Evolutionary conservation across 2,888 invertebrate species (phyloP).

Genomic region (Dasysyrphus tricinctus): DNA sequence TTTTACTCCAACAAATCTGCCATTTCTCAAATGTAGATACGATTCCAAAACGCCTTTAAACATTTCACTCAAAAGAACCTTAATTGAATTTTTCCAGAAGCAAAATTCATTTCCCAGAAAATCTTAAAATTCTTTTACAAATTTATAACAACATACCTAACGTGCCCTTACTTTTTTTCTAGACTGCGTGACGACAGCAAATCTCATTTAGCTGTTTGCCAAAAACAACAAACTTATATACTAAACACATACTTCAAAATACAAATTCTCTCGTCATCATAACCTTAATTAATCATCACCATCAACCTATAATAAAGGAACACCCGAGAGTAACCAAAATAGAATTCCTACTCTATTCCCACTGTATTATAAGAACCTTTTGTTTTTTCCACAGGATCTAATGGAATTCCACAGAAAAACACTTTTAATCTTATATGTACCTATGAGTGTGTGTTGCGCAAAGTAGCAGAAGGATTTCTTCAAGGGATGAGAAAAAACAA

Average conservation of each 20-base stretch:
- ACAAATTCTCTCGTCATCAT: slow-evolving; percentile 11
- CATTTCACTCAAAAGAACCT: background rate
- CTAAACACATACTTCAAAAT: background rate
- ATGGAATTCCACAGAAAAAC: slow-evolving; percentile 30
- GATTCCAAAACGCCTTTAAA: too few relatives aligned
- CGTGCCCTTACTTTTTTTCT: background rate
- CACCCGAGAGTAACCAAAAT: slow-evolving; percentile 9
- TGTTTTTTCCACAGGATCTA: background rate
- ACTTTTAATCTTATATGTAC: slow-evolving; percentile 2
- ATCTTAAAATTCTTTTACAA: background rate
- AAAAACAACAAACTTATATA: background rate
- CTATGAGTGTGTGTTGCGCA: slow-evolving; percentile 4
- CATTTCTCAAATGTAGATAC: too few relatives aligned
- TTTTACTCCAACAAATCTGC: too few relatives aligned
- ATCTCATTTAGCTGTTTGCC: background rate
- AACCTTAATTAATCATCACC: slow-evolving; percentile 35
- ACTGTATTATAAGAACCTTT: background rate
- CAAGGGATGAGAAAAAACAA: background rate
- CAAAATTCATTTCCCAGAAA: background rate
- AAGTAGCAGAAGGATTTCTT: slow-evolving; percentile 13
- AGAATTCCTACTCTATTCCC: slow-evolving; percentile 5
- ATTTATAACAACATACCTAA: background rate
- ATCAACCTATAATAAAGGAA: slow-evolving; percentile 15
- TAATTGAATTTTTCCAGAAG: background rate
- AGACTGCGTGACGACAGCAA: slow-evolving; percentile 27